Evolutionary conservation across 2,797 vertebrate genomes (phyloP), one percentile per base, ranked within the genome.

Genomic region (Phrynocephalus vlangalii): DNA sequence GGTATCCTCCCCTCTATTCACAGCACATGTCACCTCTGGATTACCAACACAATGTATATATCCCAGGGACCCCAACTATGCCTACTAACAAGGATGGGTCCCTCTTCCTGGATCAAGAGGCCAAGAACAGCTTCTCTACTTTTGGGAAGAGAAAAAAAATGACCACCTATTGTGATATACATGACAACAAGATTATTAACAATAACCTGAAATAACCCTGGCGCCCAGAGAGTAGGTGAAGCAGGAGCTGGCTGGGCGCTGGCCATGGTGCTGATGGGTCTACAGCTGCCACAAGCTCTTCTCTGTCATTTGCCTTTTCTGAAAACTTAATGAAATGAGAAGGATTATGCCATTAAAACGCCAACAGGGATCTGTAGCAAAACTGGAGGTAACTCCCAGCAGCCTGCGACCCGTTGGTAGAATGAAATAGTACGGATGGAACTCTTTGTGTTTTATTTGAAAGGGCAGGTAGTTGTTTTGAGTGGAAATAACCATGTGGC

Each of bases 31-130:
- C 97, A 22, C 97, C 98, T 5, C 96, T 97, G 2, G 98, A 98
- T 96, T 99, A 99, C 94, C 98, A 99, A 92, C 98, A 98, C 95
- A 99, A 99, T 0, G 97, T 99, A 60, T 98, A 98, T 94, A 99
- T 98, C 89, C 98, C 98, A 0, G 98, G 98, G 86, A 99, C 98
- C 0, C 97, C 98, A 0, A 98, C 97, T 0, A 96, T 98, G 90
- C 97, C 97, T 90, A 97, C 97, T 79, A 95, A 97, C 93, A 97
- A 98, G 91, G 97, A 97, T 0, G 96, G 80, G 0, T 86, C 91
- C 1, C 96, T 96, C 80, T 97, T 97, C 84, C 96, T 96, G 3
- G 97, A 98, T 83, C 90, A 96, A 44, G 98, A 98, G 48, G 97
- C 97, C 92, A 98, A 98, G 95, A 98, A 98, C 94, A 97, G 98